These are phyloP conservation scores for Drepana falcataria DNA, from an alignment of 2,888 invertebrate genomes.

Conservation along the genomic window DNA sequence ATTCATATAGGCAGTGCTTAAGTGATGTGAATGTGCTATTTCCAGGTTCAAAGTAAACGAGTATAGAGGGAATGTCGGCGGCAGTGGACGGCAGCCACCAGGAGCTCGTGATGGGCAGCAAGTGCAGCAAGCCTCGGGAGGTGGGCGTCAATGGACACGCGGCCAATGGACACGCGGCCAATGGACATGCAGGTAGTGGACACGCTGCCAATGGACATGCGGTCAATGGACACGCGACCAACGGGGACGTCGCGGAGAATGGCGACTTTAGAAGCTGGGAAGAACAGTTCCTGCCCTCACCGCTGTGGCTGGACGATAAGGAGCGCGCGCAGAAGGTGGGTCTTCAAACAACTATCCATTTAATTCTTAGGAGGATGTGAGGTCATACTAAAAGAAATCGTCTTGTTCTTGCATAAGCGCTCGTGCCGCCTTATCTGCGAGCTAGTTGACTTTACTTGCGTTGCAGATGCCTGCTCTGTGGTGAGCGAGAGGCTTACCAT, in stretches of 20 bases:
- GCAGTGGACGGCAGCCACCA: slow-evolving; percentile 31
- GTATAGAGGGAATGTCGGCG: slow-evolving; percentile 35
- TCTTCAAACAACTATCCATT: too few species aligned
- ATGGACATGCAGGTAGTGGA: background rate
- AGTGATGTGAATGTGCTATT: background rate
- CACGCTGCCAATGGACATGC: background rate
- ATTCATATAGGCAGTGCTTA: too few species aligned
- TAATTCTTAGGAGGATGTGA: too few species aligned
- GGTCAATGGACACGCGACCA: slow-evolving; percentile 3
- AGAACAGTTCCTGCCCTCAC: slow-evolving; percentile 56
- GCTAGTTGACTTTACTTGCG: too few species aligned
- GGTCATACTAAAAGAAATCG: too few species aligned
- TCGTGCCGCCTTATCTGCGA: too few species aligned
- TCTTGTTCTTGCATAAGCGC: too few species aligned
- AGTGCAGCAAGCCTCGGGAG: slow-evolving; percentile 18
- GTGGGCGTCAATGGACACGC: slow-evolving; percentile 24
- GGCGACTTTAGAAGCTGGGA: slow-evolving; percentile 34
- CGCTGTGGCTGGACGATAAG: slow-evolving; percentile 51
- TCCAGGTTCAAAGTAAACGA: slow-evolving; percentile 8
- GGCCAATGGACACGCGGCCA: slow-evolving; percentile 9
- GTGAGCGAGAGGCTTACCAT: too few species aligned
- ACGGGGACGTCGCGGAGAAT: slow-evolving; percentile 11
- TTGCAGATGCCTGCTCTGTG: too few species aligned
- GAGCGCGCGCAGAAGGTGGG: slow-evolving; percentile 56
- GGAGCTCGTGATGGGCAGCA: slow-evolving; percentile 8